phyloP scores from a whole-genome alignment of 2,113 vertebrate species.

The Syrrhaptes paradoxus region DNA sequence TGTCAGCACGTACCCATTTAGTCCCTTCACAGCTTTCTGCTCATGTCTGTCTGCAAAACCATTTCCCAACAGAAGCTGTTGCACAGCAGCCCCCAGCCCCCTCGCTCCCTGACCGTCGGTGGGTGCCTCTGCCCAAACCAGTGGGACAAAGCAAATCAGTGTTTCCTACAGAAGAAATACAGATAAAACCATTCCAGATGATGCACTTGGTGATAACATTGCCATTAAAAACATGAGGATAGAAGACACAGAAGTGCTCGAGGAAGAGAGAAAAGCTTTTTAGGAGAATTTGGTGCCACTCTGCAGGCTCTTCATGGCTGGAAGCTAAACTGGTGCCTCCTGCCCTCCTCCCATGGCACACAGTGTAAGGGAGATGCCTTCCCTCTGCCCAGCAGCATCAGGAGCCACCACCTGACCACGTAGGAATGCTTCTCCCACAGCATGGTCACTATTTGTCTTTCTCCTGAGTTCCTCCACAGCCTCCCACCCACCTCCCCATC shows the following conservation, averaged over 20 bases:
- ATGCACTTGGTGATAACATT: neutral
- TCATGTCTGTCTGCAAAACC: neutral
- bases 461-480: neutral
- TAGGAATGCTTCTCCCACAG: rapidly evolving
- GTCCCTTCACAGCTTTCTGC: neutral
- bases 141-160: neutral
- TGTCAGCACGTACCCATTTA: neutral
- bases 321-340: neutral
- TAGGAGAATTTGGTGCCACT: neutral
- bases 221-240: neutral
- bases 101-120: no score
- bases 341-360: neutral
- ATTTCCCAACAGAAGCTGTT: neutral
- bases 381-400: neutral
- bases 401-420: neutral
- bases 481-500: neutral
- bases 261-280: neutral
- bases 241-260: neutral
- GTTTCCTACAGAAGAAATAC: neutral
- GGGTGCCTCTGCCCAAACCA: neutral
- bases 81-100: neutral
- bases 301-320: neutral
- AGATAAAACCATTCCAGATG: neutral
- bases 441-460: neutral
- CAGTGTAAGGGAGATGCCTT: no score